Percentiles rank a stretch among this genome's conserved stretches.
Evolutionary conservation across 2,797 vertebrate genomes (phyloP).

Genomic region (Melopsittacus undulatus): DNA sequence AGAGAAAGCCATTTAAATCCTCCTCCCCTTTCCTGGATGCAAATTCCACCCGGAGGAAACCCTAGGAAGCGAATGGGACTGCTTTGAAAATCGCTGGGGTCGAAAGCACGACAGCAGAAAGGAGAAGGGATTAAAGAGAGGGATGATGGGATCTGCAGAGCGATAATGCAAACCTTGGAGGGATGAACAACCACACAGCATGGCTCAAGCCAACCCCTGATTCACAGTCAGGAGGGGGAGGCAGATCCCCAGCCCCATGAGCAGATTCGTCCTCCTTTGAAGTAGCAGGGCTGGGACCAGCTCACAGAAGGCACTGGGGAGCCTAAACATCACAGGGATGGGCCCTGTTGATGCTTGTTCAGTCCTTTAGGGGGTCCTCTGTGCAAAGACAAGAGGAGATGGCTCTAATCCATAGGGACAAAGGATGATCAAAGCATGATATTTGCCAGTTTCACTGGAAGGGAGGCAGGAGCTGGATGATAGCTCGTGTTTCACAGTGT

Average conservation of each 20-base stretch:
- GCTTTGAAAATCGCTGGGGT: slow-evolving; percentile 50
- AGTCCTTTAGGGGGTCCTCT: background rate
- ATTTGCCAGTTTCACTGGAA: background rate
- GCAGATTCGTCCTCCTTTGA: slow-evolving; percentile 30
- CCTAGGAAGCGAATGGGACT: slow-evolving; percentile 12
- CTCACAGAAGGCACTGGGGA: background rate
- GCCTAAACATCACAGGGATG: background rate
- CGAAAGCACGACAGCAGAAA: slow-evolving; percentile 52
- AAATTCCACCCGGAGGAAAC: slow-evolving; percentile 18
- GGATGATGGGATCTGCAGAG: slow-evolving; percentile 37
- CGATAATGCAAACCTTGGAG: slow-evolving; percentile 25
- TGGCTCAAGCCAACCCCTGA: slow-evolving; percentile 10
- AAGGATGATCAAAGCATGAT: background rate
- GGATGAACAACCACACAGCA: slow-evolving; percentile 26
- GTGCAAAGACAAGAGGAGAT: background rate
- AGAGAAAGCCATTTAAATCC: slow-evolving; percentile 8
- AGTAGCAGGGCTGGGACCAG: background rate
- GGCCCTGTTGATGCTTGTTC: background rate
- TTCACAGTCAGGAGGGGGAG: background rate
- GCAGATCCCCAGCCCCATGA: background rate
- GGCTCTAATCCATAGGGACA: background rate
- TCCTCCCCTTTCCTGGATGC: slow-evolving; percentile 37
- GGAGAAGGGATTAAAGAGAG: slow-evolving; percentile 52
- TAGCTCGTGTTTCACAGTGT: background rate
- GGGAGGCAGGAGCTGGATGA: background rate